Conservation (phyloP, 2,113 vertebrate genomes). For the Arizona elegans region DNA sequence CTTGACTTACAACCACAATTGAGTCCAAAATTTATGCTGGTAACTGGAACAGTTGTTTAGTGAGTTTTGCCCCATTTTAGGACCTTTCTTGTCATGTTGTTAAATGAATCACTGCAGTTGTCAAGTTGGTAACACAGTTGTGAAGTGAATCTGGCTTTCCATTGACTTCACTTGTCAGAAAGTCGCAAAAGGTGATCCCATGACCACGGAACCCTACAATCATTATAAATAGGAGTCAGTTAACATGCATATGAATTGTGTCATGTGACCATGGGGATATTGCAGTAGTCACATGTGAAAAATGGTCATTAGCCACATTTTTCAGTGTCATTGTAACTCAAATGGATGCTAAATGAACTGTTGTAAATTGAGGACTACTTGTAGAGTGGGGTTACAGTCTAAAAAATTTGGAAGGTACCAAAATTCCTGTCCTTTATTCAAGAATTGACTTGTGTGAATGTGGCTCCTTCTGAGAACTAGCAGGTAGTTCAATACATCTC, state of each 20-base stretch:
- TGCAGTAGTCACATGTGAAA: background rate
- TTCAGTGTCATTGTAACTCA: background rate
- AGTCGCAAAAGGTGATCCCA: background rate
- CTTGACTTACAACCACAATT: background rate
- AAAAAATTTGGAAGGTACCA: background rate
- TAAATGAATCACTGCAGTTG: background rate
- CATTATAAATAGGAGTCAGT: background rate
- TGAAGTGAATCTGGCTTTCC: background rate
- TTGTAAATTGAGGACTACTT: background rate
- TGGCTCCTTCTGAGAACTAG: background rate
- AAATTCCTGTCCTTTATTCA: background rate
- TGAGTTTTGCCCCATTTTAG: background rate
- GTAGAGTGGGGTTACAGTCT: background rate
- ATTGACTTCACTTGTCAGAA: background rate
- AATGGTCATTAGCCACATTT: background rate
- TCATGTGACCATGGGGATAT: background rate
- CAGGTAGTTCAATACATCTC: no score
- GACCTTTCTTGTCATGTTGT: background rate
- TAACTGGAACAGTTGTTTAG: background rate
- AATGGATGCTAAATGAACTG: background rate
- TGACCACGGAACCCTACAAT: background rate
- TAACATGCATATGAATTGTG: background rate
- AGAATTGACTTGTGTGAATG: background rate
- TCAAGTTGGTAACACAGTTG: background rate
- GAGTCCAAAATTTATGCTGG: background rate